phyloP scores from a whole-genome alignment of 2,797 vertebrate genomes.

The Holocentrus rufus region DNA sequence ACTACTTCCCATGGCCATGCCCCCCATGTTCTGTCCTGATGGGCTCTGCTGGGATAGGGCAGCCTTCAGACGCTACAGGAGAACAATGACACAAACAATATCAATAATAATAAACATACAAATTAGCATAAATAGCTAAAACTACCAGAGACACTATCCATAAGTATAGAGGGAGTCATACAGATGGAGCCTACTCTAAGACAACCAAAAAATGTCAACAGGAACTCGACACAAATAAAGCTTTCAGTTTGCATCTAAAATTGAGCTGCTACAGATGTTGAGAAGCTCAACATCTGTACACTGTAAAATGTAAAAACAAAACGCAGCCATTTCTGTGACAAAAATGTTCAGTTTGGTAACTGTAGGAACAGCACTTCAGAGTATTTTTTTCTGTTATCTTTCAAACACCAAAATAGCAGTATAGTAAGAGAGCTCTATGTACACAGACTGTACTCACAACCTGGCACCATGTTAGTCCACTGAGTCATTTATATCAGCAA shows the following conservation, averaged over 20 bases:
- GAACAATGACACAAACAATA: conserved; percentile 23
- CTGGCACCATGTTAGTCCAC: too few relatives aligned
- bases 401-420: not conserved
- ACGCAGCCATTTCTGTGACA: not conserved
- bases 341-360: not conserved
- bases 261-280: not conserved
- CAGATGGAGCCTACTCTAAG: too few relatives aligned
- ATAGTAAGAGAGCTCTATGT: not conserved
- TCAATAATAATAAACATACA: conserved; percentile 24
- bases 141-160: not conserved
- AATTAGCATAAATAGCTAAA: not conserved
- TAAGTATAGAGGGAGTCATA: too few relatives aligned
- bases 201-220: too few relatives aligned
- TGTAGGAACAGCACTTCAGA: not conserved
- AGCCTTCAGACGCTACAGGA: conserved; percentile 91
- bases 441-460: not conserved
- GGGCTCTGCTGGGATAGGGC: conserved; percentile 90
- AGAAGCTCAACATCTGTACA: not conserved
- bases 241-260: too few relatives aligned
- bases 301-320: not conserved
- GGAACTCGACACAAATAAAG: too few relatives aligned
- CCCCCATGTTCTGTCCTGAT: conserved; percentile 84
- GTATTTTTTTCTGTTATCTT: not conserved
- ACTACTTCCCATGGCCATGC: conserved; percentile 86
- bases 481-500: not conserved